These are phyloP conservation scores for Saturnia pavonia DNA, from an alignment of 2,888 invertebrate species.

Conservation along the genomic window DNA sequence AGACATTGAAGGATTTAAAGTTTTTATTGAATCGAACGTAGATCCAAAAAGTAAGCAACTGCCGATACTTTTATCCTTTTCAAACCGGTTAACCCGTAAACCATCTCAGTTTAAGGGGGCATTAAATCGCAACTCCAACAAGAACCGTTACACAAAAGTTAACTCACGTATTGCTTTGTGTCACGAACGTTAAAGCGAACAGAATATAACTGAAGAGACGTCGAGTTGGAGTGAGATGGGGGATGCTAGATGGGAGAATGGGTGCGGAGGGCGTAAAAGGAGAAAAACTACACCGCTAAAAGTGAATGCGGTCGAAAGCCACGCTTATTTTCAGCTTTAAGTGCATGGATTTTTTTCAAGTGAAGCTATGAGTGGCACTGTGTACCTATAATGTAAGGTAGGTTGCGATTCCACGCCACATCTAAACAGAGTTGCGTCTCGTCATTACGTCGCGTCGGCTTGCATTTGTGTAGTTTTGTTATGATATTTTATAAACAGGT, in stretches of 20 bases:
- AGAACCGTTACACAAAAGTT: constrained; percentile 80
- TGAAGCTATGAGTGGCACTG: constrained; percentile 64
- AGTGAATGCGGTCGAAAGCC: constrained; percentile 82
- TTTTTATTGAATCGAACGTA: constrained; percentile 66
- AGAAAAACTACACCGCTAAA: constrained; percentile 82
- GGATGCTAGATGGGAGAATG: constrained; percentile 67
- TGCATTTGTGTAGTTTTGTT: not conserved
- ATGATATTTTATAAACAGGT: too few species aligned
- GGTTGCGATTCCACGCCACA: constrained; percentile 24
- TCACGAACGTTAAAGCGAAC: constrained; percentile 78
- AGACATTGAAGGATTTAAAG: constrained; percentile 66
- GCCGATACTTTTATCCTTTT: constrained; percentile 76
- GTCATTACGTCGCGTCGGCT: not conserved
- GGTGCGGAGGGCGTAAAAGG: constrained; percentile 78
- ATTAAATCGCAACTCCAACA: constrained; percentile 82
- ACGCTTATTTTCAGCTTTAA: constrained; percentile 79
- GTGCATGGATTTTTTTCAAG: constrained; percentile 81
- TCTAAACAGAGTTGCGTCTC: constrained; percentile 20
- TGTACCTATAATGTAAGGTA: constrained; percentile 28
- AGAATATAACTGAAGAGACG: constrained; percentile 64
- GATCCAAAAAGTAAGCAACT: constrained; percentile 75
- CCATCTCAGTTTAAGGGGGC: constrained; percentile 82
- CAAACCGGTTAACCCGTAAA: constrained; percentile 79
- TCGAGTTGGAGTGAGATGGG: constrained; percentile 66
- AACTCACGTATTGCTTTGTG: constrained; percentile 82